Conservation (phyloP, 2,113 vertebrate genomes). For the Carettochelys insculpta region DNA sequence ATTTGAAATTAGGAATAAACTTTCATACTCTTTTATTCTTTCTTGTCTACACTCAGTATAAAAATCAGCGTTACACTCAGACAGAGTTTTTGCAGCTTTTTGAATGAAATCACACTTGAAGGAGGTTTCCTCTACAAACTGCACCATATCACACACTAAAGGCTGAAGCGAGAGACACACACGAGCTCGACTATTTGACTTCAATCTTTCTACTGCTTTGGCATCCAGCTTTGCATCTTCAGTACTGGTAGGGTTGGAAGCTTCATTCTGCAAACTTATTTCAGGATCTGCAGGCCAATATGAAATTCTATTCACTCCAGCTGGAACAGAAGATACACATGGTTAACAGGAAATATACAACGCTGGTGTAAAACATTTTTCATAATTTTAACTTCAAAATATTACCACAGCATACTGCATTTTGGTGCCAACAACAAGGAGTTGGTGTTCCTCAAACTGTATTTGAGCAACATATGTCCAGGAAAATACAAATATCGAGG, state of each 20-base stretch:
- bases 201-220: slow-evolving; percentile 87
- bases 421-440: not conserved
- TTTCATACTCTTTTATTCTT: slow-evolving; percentile 83
- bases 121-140: slow-evolving; percentile 90
- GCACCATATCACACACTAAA: slow-evolving; percentile 81
- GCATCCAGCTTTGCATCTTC: slow-evolving; percentile 89
- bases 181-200: slow-evolving; percentile 90
- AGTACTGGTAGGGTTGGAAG: slow-evolving; percentile 5
- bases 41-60: slow-evolving; percentile 82
- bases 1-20: slow-evolving; percentile 82
- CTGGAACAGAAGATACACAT: slow-evolving; percentile 75
- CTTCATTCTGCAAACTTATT: slow-evolving; percentile 83
- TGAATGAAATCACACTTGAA: slow-evolving; percentile 88
- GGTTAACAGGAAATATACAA: slow-evolving; percentile 12
- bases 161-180: slow-evolving; percentile 90
- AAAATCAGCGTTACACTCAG: slow-evolving; percentile 73
- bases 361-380: not conserved
- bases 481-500: not conserved
- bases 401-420: not conserved
- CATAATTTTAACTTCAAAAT: not conserved
- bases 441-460: not conserved
- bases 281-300: slow-evolving; percentile 97
- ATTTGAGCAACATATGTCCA: not conserved
- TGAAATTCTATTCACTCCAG: slow-evolving; percentile 92
- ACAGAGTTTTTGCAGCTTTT: slow-evolving; percentile 75